Conservation (phyloP, 2,797 vertebrate genomes). For the Halcyon smyrnensis region DNA sequence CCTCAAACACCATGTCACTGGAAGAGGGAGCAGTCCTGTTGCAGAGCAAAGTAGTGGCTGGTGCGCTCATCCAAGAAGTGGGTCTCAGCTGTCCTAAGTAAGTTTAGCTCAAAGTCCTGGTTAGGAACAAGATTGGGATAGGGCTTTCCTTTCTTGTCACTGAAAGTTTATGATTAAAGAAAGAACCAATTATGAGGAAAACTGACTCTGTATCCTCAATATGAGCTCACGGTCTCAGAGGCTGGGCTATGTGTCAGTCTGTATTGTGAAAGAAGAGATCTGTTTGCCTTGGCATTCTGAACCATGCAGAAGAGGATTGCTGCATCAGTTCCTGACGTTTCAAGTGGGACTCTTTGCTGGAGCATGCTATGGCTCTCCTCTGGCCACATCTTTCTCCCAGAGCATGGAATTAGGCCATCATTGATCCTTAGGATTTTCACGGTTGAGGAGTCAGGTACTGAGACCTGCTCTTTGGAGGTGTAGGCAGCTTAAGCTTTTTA, state of each 20-base stretch:
- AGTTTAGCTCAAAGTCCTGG: background rate
- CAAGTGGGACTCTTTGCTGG: background rate
- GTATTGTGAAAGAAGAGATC: background rate
- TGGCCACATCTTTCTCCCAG: background rate
- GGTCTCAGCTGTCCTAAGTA: background rate
- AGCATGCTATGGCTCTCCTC: background rate
- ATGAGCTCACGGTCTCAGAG: fast-evolving
- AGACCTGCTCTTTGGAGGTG: background rate
- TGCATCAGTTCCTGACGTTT: background rate
- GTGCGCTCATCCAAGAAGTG: background rate
- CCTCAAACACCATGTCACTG: background rate
- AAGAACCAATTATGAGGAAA: background rate
- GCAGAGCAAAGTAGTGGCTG: background rate
- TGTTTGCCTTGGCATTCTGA: background rate
- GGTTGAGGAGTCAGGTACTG: background rate
- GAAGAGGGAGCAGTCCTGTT: background rate
- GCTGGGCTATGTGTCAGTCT: background rate
- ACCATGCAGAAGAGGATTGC: background rate
- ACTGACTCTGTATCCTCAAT: background rate
- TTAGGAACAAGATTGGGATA: background rate
- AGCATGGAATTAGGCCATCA: background rate
- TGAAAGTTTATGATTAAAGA: background rate
- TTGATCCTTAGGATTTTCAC: background rate
- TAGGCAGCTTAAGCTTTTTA: background rate
- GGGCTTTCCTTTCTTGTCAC: background rate